phyloP scores from a whole-genome alignment of 1,140 invertebrate genomes.

The Hormaphis cornu region DNA sequence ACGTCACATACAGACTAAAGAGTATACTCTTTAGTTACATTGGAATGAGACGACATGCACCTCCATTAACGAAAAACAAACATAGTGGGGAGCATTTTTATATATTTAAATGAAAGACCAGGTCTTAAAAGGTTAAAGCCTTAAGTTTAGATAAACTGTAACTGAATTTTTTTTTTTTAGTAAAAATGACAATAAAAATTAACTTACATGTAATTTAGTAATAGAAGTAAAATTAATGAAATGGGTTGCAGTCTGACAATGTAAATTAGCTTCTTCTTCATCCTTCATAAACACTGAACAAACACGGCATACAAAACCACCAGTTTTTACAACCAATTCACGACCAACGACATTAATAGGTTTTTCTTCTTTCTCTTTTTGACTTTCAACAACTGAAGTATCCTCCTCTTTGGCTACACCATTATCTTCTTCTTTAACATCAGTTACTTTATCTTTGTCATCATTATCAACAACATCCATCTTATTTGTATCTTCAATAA shows the following conservation, averaged over 20 bases:
- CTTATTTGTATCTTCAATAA: not conserved
- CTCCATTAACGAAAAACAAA: too few species aligned
- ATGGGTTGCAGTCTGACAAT: conserved; percentile 38
- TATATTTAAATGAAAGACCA: too few species aligned
- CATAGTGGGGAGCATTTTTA: too few species aligned
- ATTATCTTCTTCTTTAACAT: conserved; percentile 27
- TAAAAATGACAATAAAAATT: not conserved
- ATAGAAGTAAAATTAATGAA: conserved; percentile 36
- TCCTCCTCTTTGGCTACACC: conserved; percentile 38
- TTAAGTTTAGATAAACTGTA: too few species aligned
- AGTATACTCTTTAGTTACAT: too few species aligned
- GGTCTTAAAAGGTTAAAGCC: too few species aligned
- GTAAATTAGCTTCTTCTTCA: conserved; percentile 36
- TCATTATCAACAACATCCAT: conserved; percentile 24
- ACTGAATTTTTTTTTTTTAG: not conserved
- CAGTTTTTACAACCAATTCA: conserved; percentile 36
- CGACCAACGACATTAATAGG: conserved; percentile 35
- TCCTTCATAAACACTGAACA: conserved; percentile 37
- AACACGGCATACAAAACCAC: conserved; percentile 35
- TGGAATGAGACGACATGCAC: too few species aligned
- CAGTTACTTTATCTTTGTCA: conserved; percentile 32
- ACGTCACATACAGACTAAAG: too few species aligned
- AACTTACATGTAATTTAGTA: conserved; percentile 36
- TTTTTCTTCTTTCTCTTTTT: conserved; percentile 36
- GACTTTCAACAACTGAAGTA: conserved; percentile 10